A percentile compares a stretch with the other conserved stretches of the same genome.
These are phyloP conservation scores for Dione juno DNA, from an alignment of 2,888 invertebrate genomes.

Conservation along the genomic window DNA sequence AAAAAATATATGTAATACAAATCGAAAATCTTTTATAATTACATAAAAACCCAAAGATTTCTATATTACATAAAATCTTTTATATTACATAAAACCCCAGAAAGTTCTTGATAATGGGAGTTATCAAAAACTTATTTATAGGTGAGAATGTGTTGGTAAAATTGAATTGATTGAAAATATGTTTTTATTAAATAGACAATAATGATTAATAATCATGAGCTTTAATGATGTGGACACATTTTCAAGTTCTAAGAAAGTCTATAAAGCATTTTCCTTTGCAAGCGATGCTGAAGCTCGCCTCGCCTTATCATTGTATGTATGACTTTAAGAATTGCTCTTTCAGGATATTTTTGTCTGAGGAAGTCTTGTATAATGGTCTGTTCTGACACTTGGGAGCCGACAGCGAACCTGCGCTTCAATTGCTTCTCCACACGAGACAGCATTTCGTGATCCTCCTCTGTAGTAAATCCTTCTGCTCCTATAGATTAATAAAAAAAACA, in stretches of 20 bases:
- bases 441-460: conserved; percentile 96
- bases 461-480: conserved; percentile 99
- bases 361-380: conserved; percentile 96
- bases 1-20: too few relatives aligned
- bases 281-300: conserved; percentile 97
- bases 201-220: neutral
- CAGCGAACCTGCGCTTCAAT: conserved; percentile 95
- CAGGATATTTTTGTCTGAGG: conserved; percentile 92
- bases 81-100: too few relatives aligned
- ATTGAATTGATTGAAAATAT: neutral
- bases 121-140: neutral
- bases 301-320: conserved; percentile 96
- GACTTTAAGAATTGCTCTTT: conserved; percentile 94
- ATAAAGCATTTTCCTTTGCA: conserved; percentile 98
- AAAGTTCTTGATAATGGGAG: too few relatives aligned
- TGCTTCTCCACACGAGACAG: conserved; percentile 96
- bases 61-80: too few relatives aligned
- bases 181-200: neutral
- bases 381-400: conserved; percentile 98
- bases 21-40: too few relatives aligned
- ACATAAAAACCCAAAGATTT: too few relatives aligned
- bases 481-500: conserved; percentile 29
- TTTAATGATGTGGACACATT: neutral
- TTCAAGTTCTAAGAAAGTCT: conserved; percentile 87
- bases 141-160: neutral